Percentiles rank a stretch among this genome's conserved stretches.
Evolutionary conservation across 2,888 invertebrate genomes (phyloP).

Genomic region (Rhynchonema sp.): DNA sequence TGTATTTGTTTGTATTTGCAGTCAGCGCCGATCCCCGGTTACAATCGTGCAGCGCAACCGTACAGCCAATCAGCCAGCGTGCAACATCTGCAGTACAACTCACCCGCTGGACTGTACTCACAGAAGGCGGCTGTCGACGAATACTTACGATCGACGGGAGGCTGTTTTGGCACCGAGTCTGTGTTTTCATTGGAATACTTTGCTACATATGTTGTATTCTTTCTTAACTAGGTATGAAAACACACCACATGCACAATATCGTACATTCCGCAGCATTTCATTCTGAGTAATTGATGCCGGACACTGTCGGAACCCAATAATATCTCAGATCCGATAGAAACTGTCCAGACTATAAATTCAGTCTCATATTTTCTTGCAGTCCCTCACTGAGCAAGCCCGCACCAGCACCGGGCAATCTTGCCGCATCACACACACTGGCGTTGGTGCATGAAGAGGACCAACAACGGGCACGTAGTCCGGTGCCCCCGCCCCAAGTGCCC

Average conservation of each 20-base stretch:
- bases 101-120: slow-evolving; percentile 19
- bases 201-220: too few species aligned
- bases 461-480: background rate
- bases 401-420: background rate
- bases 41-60: slow-evolving; percentile 1
- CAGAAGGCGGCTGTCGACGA: slow-evolving; percentile 19
- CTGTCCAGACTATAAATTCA: too few species aligned
- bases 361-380: too few species aligned
- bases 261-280: too few species aligned
- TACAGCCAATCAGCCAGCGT: too few species aligned
- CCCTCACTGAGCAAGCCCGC: background rate
- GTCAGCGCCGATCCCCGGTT: background rate
- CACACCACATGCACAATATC: too few species aligned
- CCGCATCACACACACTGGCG: background rate
- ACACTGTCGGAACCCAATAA: too few species aligned
- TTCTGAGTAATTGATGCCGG: too few species aligned
- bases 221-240: too few species aligned
- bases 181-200: too few species aligned
- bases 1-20: too few species aligned
- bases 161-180: slow-evolving; percentile 15
- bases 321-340: too few species aligned
- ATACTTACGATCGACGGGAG: slow-evolving; percentile 19
- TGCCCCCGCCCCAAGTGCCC: background rate
- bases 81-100: slow-evolving; percentile 19
- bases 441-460: background rate